phyloP scores from a whole-genome alignment of 2,797 vertebrate genomes.

The Amblyopsis hoosieri region DNA sequence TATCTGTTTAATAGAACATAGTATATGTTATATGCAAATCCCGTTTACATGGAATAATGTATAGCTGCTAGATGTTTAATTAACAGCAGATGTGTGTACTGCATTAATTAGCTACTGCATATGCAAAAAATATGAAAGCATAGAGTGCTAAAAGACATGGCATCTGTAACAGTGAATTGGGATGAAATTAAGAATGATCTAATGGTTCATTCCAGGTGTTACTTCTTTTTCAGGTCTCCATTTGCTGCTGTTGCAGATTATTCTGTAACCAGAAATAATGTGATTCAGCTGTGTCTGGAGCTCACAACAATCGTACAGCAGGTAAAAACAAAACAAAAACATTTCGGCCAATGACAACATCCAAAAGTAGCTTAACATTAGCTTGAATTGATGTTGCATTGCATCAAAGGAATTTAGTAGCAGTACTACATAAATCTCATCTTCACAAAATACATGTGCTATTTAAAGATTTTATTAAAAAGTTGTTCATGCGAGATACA shows the following conservation, averaged over 20 bases:
- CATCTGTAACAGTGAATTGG: slow-evolving; percentile 50
- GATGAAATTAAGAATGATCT: slow-evolving; percentile 73
- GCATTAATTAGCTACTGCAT: neutral
- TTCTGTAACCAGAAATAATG: slow-evolving; percentile 96
- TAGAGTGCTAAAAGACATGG: neutral
- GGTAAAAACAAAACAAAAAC: slow-evolving; percentile 65
- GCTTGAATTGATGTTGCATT: neutral
- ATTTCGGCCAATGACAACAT: neutral
- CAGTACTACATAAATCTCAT: too few relatives aligned
- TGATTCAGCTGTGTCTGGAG: slow-evolving; percentile 98
- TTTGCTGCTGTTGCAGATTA: slow-evolving; percentile 98
- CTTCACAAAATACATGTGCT: too few relatives aligned
- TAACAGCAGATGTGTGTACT: neutral
- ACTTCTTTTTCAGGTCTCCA: slow-evolving; percentile 90
- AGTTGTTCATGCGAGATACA: too few relatives aligned
- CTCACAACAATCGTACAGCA: slow-evolving; percentile 98
- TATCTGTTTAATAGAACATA: too few relatives aligned
- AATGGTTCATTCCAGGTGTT: slow-evolving; percentile 83
- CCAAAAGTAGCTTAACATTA: neutral
- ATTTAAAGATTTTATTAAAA: too few relatives aligned
- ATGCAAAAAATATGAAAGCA: neutral
- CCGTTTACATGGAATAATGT: too few relatives aligned
- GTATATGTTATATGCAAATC: too few relatives aligned
- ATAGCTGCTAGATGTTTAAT: neutral
- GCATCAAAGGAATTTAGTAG: neutral